These are phyloP conservation scores for Asobara japonica DNA, from an alignment of 1,140 invertebrate species.

Conservation along the genomic window DNA sequence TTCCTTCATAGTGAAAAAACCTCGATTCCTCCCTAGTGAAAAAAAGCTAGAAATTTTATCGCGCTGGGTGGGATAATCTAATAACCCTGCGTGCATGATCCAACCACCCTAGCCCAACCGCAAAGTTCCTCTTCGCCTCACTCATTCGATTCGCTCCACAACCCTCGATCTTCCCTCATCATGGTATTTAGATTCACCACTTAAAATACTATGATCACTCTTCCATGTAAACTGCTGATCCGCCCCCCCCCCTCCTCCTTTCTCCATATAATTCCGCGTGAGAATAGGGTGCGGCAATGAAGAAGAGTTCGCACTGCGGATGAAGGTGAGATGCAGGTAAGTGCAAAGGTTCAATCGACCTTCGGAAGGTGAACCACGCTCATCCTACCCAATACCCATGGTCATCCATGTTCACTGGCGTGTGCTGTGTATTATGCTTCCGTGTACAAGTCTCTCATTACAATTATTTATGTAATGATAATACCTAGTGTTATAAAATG, in stretches of 20 bases:
- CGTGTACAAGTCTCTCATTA: constrained; percentile 42
- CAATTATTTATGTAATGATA: constrained; percentile 39
- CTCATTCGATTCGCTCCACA: no score
- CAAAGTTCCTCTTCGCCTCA: no score
- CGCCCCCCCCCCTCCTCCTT: not conserved
- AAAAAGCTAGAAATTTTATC: not conserved
- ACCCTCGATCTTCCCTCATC: no score
- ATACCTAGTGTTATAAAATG: constrained; percentile 24
- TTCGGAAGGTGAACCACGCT: constrained; percentile 50
- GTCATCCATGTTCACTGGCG: constrained; percentile 6
- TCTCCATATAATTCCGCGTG: not conserved
- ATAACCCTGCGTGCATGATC: not conserved
- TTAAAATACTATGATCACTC: not conserved
- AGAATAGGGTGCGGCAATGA: not conserved
- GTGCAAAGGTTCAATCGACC: constrained; percentile 48
- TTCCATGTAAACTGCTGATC: not conserved
- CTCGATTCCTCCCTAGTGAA: no score
- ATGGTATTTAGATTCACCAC: not conserved
- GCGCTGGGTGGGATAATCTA: not conserved
- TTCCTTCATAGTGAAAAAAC: no score
- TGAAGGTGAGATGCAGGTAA: not conserved
- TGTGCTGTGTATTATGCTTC: constrained; percentile 45
- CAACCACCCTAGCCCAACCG: not conserved
- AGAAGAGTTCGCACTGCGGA: not conserved
- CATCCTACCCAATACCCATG: not conserved